Base-by-base conservation (phyloP, 2,888 invertebrate genomes). In the Acrocera orbiculus region DNA sequence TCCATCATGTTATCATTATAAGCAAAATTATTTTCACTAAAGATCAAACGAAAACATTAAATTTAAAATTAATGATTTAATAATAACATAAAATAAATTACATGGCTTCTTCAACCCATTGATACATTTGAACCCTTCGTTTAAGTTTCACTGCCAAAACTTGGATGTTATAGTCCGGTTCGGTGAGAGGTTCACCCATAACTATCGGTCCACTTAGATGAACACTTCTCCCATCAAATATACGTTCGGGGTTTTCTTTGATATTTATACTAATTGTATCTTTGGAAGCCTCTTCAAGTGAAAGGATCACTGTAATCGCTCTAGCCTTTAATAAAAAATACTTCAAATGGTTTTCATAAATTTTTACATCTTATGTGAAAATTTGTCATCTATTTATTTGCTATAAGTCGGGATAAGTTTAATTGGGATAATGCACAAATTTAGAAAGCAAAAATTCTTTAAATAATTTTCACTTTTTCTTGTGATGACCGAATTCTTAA, bases 111-210 rank as follows among this genome's bases (percentile, higher is more conserved):
- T 90, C 89, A 36, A 86, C 70, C 90, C 90, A 90, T 51, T 90
- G 90, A 55, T 78, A 90, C 85, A 90, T 89, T 57, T 90, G 89
- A 0, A 87, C 89, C 35, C 82, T 64, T 38, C 86, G 70, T 49
- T 76, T 77, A 16, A 92, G 58, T 53, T 86, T 86, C 0, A 87
- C 82, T 3, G 87, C 78, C 46, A 76, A 69, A 2, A 90, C 73
- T 40, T 81, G 76, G 30, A 90, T 75, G 36, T 82, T 82, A 55
- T 89, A 90, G 39, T 81, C 80, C 0, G 78, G 76, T 51, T 89
- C 89, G 1, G 81, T 78, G 36, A 87, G 66, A 5, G 87, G 86
- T 51, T 87, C 83, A 8, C 76, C 69, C 29, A 86, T 68, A 9
- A 69, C 59, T 13, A 90, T 57, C 1, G 73, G 69, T 0, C 86